phyloP scores from a whole-genome alignment of 2,888 invertebrate species.

The Monochamus alternatus region DNA sequence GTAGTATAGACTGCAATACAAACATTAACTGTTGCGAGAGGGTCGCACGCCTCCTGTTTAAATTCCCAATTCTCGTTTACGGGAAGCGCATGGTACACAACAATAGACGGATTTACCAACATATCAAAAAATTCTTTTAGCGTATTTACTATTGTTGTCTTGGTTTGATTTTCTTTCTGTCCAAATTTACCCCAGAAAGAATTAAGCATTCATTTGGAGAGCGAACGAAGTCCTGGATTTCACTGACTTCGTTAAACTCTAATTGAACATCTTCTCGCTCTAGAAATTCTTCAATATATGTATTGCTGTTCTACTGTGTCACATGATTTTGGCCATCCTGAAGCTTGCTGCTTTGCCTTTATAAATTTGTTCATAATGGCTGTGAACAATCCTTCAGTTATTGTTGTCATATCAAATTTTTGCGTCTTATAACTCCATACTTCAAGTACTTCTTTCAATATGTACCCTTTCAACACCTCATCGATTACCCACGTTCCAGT shows the following conservation, averaged over 20 bases:
- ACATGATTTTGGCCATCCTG: conserved; percentile 56
- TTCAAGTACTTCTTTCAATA: conserved; percentile 52
- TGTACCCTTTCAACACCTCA: conserved; percentile 64
- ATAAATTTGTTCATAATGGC: conserved; percentile 62
- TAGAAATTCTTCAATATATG: conserved; percentile 24
- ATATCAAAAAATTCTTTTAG: conserved; percentile 30
- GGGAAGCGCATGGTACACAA: conserved; percentile 32
- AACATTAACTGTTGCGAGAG: no score
- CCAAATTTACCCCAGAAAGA: conserved; percentile 58
- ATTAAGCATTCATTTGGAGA: conserved; percentile 59
- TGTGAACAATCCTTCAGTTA: conserved; percentile 59
- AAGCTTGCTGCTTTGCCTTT: conserved; percentile 59
- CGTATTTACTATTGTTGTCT: conserved; percentile 38
- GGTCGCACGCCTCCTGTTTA: conserved; percentile 45
- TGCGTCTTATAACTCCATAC: conserved; percentile 32
- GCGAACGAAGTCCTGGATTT: conserved; percentile 51
- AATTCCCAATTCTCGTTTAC: conserved; percentile 46
- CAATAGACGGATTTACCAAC: conserved; percentile 33
- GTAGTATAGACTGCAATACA: no score
- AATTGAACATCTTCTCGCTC: neutral
- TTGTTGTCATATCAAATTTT: conserved; percentile 55
- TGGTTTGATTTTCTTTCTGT: conserved; percentile 47
- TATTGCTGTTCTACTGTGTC: conserved; percentile 40
- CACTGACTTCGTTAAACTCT: neutral
- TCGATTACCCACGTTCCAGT: conserved; percentile 45